These are phyloP conservation scores for Murina feae DNA, from an alignment of 2,113 vertebrate species.

Conservation along the genomic window DNA sequence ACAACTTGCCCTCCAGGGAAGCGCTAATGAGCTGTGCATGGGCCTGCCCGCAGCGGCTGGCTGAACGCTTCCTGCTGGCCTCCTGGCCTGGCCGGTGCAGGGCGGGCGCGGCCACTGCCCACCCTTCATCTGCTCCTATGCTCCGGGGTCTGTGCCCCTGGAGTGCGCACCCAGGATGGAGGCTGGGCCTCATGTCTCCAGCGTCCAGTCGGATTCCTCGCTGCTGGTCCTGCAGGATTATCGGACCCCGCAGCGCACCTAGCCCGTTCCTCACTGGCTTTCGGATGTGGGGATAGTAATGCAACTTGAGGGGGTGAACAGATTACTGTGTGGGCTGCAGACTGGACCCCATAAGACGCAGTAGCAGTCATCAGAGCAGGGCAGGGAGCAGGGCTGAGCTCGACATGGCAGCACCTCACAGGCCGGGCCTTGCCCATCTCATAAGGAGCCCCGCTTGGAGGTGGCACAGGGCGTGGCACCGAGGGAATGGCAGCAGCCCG, in stretches of 20 bases:
- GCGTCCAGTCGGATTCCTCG: background rate
- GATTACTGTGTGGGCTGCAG: no score
- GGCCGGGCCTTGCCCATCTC: no score
- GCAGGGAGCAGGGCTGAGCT: no score
- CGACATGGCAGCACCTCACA: no score
- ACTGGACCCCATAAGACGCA: no score
- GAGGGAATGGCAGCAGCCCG: background rate
- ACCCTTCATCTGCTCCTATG: background rate
- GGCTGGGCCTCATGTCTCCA: no score
- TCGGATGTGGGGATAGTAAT: background rate
- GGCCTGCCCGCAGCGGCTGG: slow-evolving; percentile 36
- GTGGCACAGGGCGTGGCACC: background rate
- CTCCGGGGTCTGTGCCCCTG: background rate
- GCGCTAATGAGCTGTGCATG: slow-evolving; percentile 54
- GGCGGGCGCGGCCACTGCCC: background rate
- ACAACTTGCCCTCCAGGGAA: slow-evolving; percentile 67
- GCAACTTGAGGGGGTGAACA: no score
- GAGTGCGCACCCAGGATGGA: background rate
- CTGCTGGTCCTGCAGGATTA: background rate
- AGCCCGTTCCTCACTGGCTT: background rate
- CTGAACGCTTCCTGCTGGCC: slow-evolving; percentile 35
- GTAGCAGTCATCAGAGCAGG: no score
- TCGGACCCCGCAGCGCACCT: background rate
- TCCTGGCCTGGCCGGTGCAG: background rate
- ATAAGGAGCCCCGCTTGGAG: background rate